phyloP scores from a whole-genome alignment of 2,797 vertebrate species.

The Corythornis leucogaster region DNA sequence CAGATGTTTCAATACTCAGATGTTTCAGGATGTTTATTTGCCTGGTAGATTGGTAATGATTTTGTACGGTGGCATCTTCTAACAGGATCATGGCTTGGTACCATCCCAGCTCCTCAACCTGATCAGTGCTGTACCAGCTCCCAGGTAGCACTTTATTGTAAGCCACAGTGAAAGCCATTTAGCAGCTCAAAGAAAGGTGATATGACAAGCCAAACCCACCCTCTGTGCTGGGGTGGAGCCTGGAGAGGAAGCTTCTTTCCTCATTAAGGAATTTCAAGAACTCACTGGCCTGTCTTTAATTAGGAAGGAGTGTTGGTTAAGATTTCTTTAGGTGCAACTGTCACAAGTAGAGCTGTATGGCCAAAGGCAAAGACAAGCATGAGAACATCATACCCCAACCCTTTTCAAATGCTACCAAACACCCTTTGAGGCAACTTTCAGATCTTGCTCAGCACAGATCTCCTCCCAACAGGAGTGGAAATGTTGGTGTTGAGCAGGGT shows the following conservation, averaged over 20 bases:
- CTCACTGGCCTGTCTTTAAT: neutral
- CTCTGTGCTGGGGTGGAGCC: too few species aligned
- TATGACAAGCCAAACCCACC: neutral
- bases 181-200: neutral
- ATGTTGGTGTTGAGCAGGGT: neutral
- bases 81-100: neutral
- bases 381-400: neutral
- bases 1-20: neutral
- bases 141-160: neutral
- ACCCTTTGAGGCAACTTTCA: neutral
- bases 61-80: neutral
- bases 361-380: neutral
- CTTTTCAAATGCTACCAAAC: neutral
- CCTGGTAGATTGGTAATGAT: neutral
- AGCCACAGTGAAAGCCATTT: neutral
- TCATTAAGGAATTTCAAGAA: neutral
- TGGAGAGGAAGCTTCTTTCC: neutral
- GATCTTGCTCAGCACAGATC: neutral
- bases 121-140: neutral
- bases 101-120: neutral
- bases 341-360: neutral
- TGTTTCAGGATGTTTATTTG: neutral
- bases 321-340: neutral
- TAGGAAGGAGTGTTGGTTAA: neutral
- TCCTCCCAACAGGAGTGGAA: neutral